phyloP scores from a whole-genome alignment of 2,888 invertebrate species.

The Nomada ferruginata region DNA sequence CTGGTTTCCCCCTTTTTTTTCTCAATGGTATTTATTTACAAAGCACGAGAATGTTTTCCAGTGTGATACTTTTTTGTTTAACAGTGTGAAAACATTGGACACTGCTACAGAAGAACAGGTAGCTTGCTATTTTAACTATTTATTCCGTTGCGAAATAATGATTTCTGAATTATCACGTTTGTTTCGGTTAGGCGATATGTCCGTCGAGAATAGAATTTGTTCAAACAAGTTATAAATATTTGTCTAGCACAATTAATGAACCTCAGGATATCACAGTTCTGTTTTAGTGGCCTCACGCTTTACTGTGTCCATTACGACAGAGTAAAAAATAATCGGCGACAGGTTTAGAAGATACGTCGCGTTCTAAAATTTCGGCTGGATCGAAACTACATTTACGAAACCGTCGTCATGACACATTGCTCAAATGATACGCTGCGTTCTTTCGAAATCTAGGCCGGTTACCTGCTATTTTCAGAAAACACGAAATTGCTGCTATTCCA shows the following conservation, averaged over 20 bases:
- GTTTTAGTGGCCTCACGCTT: too few relatives aligned
- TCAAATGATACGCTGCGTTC: neutral
- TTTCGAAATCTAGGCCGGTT: constrained; percentile 12
- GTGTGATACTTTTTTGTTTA: neutral
- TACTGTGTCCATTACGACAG: too few relatives aligned
- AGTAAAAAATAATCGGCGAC: too few relatives aligned
- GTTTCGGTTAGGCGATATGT: too few relatives aligned
- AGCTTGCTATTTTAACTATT: too few relatives aligned
- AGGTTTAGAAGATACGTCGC: neutral
- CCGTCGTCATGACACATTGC: neutral
- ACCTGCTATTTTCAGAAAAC: constrained; percentile 34
- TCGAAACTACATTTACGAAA: constrained; percentile 36
- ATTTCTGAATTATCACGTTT: too few relatives aligned
- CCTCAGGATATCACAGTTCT: too few relatives aligned
- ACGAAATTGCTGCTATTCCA: constrained; percentile 30
- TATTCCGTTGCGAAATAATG: too few relatives aligned
- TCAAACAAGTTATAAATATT: neutral
- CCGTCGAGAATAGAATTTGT: neutral
- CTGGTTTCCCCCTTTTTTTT: neutral
- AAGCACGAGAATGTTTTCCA: neutral
- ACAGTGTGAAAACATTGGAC: neutral
- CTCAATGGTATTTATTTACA: neutral
- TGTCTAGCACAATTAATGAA: too few relatives aligned
- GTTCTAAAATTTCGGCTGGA: neutral
- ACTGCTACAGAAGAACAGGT: too few relatives aligned